Percentiles rank a stretch among this genome's conserved stretches.
Evolutionary conservation across 1,140 invertebrate species (phyloP).

Genomic region (Drosophila gunungcola): DNA sequence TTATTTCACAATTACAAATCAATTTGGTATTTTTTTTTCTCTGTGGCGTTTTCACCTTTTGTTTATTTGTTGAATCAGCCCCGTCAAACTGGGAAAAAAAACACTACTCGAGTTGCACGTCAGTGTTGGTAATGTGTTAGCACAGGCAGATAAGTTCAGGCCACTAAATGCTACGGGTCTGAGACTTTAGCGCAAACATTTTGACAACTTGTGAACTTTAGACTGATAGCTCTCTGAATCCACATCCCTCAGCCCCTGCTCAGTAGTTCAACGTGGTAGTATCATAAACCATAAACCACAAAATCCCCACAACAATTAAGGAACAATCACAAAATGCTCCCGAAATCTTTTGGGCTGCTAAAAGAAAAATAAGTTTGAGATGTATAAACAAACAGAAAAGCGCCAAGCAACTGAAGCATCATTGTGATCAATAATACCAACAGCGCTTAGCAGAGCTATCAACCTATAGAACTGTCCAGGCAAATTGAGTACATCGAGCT

Average conservation of each 20-base stretch:
- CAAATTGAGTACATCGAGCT: conserved; percentile 37
- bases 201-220: conserved; percentile 82
- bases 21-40: conserved; percentile 8
- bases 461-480: conserved; percentile 27
- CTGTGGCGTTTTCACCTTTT: conserved; percentile 45
- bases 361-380: conserved; percentile 67
- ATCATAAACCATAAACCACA: conserved; percentile 71
- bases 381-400: conserved; percentile 70
- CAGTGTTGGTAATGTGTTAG: conserved; percentile 70
- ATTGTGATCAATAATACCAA: conserved; percentile 20
- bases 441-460: conserved; percentile 48
- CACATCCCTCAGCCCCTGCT: conserved; percentile 3
- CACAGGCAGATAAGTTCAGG: conserved; percentile 62
- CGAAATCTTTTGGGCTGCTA: conserved; percentile 54
- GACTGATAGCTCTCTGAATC: conserved; percentile 38
- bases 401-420: conserved; percentile 47
- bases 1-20: too few relatives aligned
- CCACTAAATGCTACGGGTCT: conserved; percentile 29
- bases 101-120: conserved; percentile 41
- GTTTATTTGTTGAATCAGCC: conserved; percentile 81
- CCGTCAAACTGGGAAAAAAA: conserved; percentile 65
- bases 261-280: conserved; percentile 36
- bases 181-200: conserved; percentile 72
- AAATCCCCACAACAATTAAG: conserved; percentile 44
- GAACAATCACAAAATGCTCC: conserved; percentile 53